Evolutionary conservation across 2,113 vertebrate genomes (phyloP), one percentile per base, ranked within the genome.

Genomic region (Malurus melanocephalus): DNA sequence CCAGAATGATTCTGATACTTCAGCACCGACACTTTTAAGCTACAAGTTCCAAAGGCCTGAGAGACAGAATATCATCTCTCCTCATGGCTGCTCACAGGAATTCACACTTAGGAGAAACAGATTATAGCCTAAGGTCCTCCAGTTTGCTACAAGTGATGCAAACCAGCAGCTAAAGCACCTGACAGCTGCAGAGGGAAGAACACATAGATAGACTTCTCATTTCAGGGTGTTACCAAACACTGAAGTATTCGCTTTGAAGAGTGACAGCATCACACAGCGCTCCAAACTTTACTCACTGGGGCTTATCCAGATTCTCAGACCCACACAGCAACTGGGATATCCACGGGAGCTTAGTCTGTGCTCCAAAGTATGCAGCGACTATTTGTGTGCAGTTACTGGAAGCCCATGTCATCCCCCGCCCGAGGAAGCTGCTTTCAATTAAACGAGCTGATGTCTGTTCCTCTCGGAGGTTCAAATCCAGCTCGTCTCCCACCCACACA

Each of bases 401-500:
- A 89, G 64, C 56, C 48, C 84, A 59, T 82, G 73, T 73, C 85
- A 53, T 90, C 84, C 81, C 67, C 89, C 92, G 88, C 88, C 86
- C 75, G 82, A 35, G 61, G 96, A 96, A 94, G 94, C 97, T 97
- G 97, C 94, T 97, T 97, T 97, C 96, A 97, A 97, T 98, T 97
- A 97, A 77, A 95, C 89, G 75, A 96, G 93, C 93, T 95, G 71
- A 95, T 95, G 96, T 91, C 95, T 95, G 94, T 94, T 96, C 94
- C 91, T 97, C 95, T 95, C 30, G 4, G 95, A 96, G 95, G 85
- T 96, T 97, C 60, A 92, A 97, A 97, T 96, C 95, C 95, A 94
- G 95, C 94, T 96, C 48, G 53, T 97, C 95, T 97, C 95, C 96
- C 93, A 96, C 96, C 96, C 97, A 97, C 96, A 96, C 96, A 93